Conservation (phyloP, 2,113 vertebrate species). For the Crotalus viridis region DNA sequence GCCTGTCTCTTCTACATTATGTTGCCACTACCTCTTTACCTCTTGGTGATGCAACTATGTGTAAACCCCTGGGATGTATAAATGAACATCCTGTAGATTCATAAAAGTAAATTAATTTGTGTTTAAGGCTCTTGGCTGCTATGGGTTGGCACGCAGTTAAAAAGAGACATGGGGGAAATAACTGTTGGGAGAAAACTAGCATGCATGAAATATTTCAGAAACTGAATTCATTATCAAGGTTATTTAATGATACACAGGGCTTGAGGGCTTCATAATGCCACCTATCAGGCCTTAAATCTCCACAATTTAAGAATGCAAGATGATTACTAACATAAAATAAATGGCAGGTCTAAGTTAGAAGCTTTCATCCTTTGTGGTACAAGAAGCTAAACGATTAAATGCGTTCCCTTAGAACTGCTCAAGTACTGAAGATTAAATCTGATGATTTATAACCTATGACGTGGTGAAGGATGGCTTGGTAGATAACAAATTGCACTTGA, state of each 20-base stretch:
- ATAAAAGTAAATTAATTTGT: rapidly evolving
- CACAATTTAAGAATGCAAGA: neutral
- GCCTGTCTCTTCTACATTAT: neutral
- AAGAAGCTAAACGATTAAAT: neutral
- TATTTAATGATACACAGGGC: neutral
- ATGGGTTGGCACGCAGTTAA: neutral
- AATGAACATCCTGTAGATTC: rapidly evolving
- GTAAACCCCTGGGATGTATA: neutral
- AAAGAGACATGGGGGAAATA: neutral
- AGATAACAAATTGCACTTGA: neutral
- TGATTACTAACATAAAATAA: neutral
- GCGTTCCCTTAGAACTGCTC: neutral
- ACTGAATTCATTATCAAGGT: conserved; percentile 12
- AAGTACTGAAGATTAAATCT: neutral
- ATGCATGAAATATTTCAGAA: neutral
- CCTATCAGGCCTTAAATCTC: rapidly evolving
- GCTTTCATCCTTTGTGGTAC: neutral
- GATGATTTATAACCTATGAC: neutral
- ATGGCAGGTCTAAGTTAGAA: neutral
- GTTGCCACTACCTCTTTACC: neutral
- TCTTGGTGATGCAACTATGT: neutral
- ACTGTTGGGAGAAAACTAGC: neutral
- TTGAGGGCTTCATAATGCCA: neutral
- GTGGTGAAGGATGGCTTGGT: neutral
- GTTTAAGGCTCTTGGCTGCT: neutral